phyloP scores from a whole-genome alignment of 2,888 invertebrate genomes.

The Melinopterus prodromus region DNA sequence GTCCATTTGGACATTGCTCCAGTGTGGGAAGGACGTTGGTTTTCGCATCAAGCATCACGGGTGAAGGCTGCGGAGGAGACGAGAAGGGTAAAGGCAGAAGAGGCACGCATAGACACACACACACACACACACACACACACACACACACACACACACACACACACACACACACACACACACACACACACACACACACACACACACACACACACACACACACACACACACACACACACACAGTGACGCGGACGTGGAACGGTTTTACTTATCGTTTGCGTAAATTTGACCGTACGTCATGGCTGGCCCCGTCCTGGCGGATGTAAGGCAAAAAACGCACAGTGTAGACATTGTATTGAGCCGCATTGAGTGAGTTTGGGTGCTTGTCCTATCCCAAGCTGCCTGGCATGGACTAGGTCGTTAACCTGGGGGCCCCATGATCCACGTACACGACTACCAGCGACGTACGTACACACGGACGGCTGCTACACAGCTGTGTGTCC shows the following conservation, averaged over 20 bases:
- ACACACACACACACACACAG: too few relatives aligned
- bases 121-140: too few relatives aligned
- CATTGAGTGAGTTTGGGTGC: slow-evolving; percentile 46
- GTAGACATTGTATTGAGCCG: slow-evolving; percentile 43
- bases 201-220: not conserved
- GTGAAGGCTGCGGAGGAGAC: not conserved
- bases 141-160: not conserved
- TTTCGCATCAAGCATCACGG: too few relatives aligned
- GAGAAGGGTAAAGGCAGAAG: not conserved
- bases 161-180: not conserved
- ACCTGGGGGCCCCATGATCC: slow-evolving; percentile 51
- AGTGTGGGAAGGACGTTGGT: too few relatives aligned
- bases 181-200: not conserved
- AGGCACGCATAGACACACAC: not conserved
- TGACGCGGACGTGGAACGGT: not conserved
- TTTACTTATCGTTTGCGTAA: slow-evolving; percentile 11
- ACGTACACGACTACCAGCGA: slow-evolving; percentile 39
- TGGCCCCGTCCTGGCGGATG: slow-evolving; percentile 17
- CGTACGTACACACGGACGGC: slow-evolving; percentile 43
- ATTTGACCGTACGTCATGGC: slow-evolving; percentile 25
- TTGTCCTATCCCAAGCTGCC: slow-evolving; percentile 59
- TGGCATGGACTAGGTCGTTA: slow-evolving; percentile 57
- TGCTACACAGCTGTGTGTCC: slow-evolving; percentile 45
- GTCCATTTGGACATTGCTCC: too few relatives aligned
- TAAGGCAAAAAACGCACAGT: slow-evolving; percentile 36